Evolutionary conservation across 1,140 invertebrate species (phyloP), one percentile per base, ranked within the genome.

Genomic region (Pseudomyrmex cubaensis): DNA sequence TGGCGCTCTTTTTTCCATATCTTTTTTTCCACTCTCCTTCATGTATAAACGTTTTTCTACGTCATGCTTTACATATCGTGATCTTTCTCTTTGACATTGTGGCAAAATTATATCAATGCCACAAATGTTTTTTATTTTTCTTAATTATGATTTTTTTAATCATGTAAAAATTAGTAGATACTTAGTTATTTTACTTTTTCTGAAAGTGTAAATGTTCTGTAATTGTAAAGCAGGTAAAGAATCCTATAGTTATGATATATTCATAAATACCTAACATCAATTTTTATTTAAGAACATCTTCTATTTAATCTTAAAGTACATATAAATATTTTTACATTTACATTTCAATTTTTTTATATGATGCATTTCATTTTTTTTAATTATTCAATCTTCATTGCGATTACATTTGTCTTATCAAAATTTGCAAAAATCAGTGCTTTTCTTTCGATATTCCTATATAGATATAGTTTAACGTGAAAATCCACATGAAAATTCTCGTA

Each of bases 41-140:
- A 50, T 48, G 66, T 78, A 44, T 64, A 69, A 78, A 69, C 17
- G 69, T 70, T 70, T 78, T 78, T 66, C 61, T 46, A 12, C 48
- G 35, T 4, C 5, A 35, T 35, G 5, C 0, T 35, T 67, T 46
- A 52, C 17, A 22, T 20, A 1, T 15, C 12, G 13, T 48, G 13
- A 66, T 13, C 10, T 35, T 35, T n/a, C 3, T 59, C 20, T 3
- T 22, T 2, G 7, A 78, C 35, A 80, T 78, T 35, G 17, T 20
- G 52, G 10, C 13, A 12, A 76, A 76, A 52, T 35, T 35, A 52
- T 35, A 76, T 5, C 3, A 35, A 35, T 7, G 35, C 5, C 35
- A 35, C n/a, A 52, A 25, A 48, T 15, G n/a, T 10, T 12, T 35
- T 66, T 66, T 17, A 44, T 35, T 35, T 35, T 4, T 76, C n/a